Evolutionary conservation across 2,797 vertebrate genomes (phyloP), one percentile per base, ranked within the genome.

Genomic region (Antrozous pallidus): DNA sequence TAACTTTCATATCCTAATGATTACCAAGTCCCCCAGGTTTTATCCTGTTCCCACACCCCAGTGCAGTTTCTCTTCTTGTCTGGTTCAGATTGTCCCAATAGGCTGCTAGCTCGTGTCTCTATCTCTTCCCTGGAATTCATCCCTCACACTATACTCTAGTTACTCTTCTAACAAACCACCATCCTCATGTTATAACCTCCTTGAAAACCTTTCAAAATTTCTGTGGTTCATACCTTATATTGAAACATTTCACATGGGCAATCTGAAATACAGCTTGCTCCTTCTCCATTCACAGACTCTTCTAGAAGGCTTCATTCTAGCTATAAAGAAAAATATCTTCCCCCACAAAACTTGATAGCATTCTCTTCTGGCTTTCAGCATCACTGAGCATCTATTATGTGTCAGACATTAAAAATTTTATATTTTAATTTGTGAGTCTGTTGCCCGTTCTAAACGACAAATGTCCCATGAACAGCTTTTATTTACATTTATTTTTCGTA

Each of bases 171-270:
- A 70, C 31, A 87, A 85, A 36, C 6, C 67, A 31, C 11, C 2
- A 2, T 77, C 36, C 74, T 91, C 40, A 13, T 33, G 33, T 84
- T 85, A 61, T 7, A 61, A n/a, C 36, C 40, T 74, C 10, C 28
- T 77, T 85, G n/a, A 17, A 94, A 80, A 58, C 24, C 6, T 94
- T 93, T 40, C 73, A 56, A 11, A 74, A 63, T 90, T 6, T 75
- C 65, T 65, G n/a, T 4, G 11, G 20, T 77, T 63, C 40, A 24
- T 42, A 78, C 26, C 16, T 24, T 80, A 6, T 17, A 70, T 6
- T n/a, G 26, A 93, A 16, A 79, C 2, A n/a, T 63, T 67, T 95
- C 5, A 22, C 42, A 45, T 56, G 75, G 47, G 22, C 45, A 90
- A 84, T 33, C 8, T 40, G 14, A 94, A 84, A 80, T 38, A 26